A percentile compares a stretch with the other conserved stretches of the same genome.
phyloP scores from a whole-genome alignment of 2,888 invertebrate species.

The Herminia tarsipennalis region DNA sequence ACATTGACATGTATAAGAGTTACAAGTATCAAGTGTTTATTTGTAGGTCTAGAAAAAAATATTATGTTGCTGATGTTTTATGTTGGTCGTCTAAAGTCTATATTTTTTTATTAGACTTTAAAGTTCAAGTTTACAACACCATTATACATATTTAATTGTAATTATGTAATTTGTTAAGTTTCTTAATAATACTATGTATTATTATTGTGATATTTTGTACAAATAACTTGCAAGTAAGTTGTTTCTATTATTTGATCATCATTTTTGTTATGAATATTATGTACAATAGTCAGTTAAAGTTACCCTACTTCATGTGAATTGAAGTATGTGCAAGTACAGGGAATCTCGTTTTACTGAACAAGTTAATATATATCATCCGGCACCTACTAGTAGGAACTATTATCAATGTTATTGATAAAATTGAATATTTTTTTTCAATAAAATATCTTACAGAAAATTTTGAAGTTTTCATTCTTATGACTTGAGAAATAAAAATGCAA shows the following conservation, averaged over 20 bases:
- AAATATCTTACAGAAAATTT: slow-evolving; percentile 63
- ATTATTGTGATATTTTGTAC: slow-evolving; percentile 82
- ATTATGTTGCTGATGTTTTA: slow-evolving; percentile 20
- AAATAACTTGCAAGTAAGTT: slow-evolving; percentile 74
- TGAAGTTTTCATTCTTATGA: slow-evolving; percentile 36
- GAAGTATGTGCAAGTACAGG: slow-evolving; percentile 80
- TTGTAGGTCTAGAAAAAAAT: slow-evolving; percentile 15
- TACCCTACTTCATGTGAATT: slow-evolving; percentile 48
- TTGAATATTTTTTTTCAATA: slow-evolving; percentile 80
- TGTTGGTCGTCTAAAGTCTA: slow-evolving; percentile 18
- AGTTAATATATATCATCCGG: slow-evolving; percentile 64
- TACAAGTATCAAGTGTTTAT: slow-evolving; percentile 19
- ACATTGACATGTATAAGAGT: slow-evolving; percentile 13
- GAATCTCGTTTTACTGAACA: slow-evolving; percentile 69
- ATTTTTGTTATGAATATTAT: slow-evolving; percentile 30
- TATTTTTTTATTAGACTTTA: slow-evolving; percentile 22
- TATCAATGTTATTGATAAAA: slow-evolving; percentile 73
- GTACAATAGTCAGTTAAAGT: slow-evolving; percentile 43
- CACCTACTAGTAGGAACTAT: slow-evolving; percentile 65
- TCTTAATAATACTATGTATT: slow-evolving; percentile 62
- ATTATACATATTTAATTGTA: slow-evolving; percentile 26
- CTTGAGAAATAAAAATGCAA: slow-evolving; percentile 54
- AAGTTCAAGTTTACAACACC: slow-evolving; percentile 29
- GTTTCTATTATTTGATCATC: slow-evolving; percentile 50
- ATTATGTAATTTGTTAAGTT: slow-evolving; percentile 44